These are phyloP conservation scores for Pherbina coryleti DNA, from an alignment of 2,888 invertebrate genomes.

Conservation along the genomic window DNA sequence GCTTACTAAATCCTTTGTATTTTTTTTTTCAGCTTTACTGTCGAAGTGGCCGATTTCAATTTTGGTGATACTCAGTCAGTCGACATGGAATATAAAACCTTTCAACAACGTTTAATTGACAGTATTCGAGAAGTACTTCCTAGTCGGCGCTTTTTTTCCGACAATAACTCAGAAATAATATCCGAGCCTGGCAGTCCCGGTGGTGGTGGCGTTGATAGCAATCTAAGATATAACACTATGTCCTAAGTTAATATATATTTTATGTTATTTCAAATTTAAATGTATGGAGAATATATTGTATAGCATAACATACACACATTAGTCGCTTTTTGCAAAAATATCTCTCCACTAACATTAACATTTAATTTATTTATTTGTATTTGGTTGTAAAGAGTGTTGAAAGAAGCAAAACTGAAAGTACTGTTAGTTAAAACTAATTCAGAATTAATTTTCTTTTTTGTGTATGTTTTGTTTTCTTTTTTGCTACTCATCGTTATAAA, in stretches of 20 bases:
- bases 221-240: slow-evolving; percentile 62
- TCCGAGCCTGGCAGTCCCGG: slow-evolving; percentile 54
- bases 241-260: slow-evolving; percentile 49
- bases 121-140: slow-evolving; percentile 77
- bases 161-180: slow-evolving; percentile 60
- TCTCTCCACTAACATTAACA: no score
- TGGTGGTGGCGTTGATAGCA: slow-evolving; percentile 59
- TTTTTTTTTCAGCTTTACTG: slow-evolving; percentile 74
- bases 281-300: no score
- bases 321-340: no score
- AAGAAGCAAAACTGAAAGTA: no score
- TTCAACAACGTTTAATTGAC: slow-evolving; percentile 83
- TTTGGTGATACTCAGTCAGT: slow-evolving; percentile 82
- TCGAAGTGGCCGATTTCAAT: slow-evolving; percentile 93
- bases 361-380: no score
- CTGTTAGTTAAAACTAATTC: no score
- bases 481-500: no score
- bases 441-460: no score
- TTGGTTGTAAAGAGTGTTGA: no score
- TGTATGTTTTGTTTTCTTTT: no score
- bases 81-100: slow-evolving; percentile 89
- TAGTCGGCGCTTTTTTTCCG: slow-evolving; percentile 57
- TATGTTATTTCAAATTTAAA: neutral
- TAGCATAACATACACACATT: no score
- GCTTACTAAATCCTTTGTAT: no score